Evolutionary conservation across 2,113 vertebrate genomes (phyloP).

Genomic region (Irena cyanogastra): DNA sequence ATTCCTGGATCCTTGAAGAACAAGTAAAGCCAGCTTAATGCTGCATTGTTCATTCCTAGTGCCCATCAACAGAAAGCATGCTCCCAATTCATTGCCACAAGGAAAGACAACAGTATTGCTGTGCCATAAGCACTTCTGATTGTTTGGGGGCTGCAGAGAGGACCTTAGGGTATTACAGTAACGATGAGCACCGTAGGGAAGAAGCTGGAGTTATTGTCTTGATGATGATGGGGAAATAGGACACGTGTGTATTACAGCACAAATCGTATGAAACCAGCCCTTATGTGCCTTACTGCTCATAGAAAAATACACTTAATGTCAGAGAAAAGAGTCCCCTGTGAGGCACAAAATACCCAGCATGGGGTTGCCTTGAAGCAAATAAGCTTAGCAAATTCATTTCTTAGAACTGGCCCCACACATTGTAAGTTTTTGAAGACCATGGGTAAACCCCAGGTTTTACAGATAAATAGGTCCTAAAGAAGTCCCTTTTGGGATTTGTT

Average conservation of each 20-base stretch:
- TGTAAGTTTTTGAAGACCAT: not conserved
- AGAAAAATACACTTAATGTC: not conserved
- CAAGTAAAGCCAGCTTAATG: slow-evolving; percentile 49
- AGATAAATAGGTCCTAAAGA: not conserved
- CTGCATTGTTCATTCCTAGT: slow-evolving; percentile 43
- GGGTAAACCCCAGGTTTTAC: not conserved
- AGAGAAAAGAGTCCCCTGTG: not conserved
- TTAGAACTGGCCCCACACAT: not conserved
- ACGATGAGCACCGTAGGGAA: slow-evolving; percentile 38
- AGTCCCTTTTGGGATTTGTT: not conserved
- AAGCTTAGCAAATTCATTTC: not conserved
- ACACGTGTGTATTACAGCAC: not conserved
- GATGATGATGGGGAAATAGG: slow-evolving; percentile 17
- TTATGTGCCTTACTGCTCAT: not conserved
- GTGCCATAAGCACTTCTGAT: not conserved
- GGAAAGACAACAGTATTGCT: slow-evolving; percentile 1
- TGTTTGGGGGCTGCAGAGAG: slow-evolving; percentile 16
- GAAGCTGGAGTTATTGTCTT: slow-evolving; percentile 33
- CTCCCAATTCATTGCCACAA: slow-evolving; percentile 33
- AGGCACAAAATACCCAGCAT: not conserved
- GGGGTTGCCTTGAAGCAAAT: not conserved
- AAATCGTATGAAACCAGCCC: not conserved
- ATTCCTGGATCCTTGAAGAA: slow-evolving; percentile 48
- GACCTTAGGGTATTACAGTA: slow-evolving; percentile 30
- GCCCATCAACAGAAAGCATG: slow-evolving; percentile 44